These are phyloP conservation scores for Xenops minutus DNA, from an alignment of 2,797 vertebrate genomes.

Conservation along the genomic window DNA sequence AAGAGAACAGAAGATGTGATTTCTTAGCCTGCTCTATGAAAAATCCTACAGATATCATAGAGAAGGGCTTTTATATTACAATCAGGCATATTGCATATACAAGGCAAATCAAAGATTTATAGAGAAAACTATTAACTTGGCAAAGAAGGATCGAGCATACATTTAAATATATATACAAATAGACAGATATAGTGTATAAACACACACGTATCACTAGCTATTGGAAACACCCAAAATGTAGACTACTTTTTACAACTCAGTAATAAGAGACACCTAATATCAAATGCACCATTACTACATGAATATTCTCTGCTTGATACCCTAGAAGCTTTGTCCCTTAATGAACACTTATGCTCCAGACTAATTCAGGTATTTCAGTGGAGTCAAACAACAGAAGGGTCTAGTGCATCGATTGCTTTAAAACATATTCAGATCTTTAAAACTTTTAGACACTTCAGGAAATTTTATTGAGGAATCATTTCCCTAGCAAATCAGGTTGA, in stretches of 20 bases:
- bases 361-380: not conserved
- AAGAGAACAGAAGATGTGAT: not conserved
- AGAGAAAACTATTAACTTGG: not conserved
- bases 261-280: not conserved
- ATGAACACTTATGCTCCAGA: not conserved
- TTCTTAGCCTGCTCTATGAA: not conserved
- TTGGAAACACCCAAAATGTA: not conserved
- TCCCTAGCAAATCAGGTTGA: not conserved
- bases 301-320: not conserved
- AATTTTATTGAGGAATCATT: not conserved
- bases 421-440: not conserved
- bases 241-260: not conserved
- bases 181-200: not conserved
- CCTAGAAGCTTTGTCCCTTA: not conserved
- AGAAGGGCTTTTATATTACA: not conserved
- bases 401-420: not conserved
- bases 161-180: not conserved
- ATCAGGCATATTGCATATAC: not conserved
- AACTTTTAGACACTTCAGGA: not conserved
- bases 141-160: not conserved
- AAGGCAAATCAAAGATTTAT: not conserved
- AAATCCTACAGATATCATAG: not conserved
- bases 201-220: not conserved
- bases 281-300: not conserved
- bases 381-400: not conserved